phyloP scores from a whole-genome alignment of 2,797 vertebrate species.

The Urocyon cinereoargenteus region DNA sequence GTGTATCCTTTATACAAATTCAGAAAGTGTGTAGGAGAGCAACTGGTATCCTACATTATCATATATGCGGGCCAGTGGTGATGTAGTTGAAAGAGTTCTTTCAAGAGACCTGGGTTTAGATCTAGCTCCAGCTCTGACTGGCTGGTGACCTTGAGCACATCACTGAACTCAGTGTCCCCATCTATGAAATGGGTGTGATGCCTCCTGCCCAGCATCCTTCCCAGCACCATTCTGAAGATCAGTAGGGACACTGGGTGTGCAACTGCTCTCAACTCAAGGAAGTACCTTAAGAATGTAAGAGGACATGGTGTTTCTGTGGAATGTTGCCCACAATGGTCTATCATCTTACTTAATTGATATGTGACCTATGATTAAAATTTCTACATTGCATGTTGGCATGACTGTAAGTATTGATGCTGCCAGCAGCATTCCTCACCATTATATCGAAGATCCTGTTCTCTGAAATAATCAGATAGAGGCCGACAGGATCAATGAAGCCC shows the following conservation, averaged over 20 bases:
- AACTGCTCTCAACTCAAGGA: neutral
- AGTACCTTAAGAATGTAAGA: neutral
- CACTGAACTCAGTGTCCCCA: neutral
- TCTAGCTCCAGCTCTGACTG: neutral
- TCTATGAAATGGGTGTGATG: neutral
- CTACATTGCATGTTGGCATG: neutral
- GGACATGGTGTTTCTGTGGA: neutral
- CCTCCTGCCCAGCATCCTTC: neutral
- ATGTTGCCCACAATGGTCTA: neutral
- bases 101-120: neutral
- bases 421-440: neutral
- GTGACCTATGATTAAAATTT: neutral
- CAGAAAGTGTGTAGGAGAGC: rapidly evolving
- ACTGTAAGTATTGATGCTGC: neutral
- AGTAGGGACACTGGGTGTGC: neutral
- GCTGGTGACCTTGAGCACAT: neutral
- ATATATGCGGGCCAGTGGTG: neutral
- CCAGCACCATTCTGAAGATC: neutral
- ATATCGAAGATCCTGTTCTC: neutral
- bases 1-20: neutral
- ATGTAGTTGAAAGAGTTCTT: neutral
- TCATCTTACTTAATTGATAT: neutral
- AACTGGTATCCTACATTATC: too few relatives aligned
- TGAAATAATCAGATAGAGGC: neutral
- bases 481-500: too few relatives aligned